Percentiles rank a stretch among this genome's conserved stretches.
These are phyloP conservation scores for Petrocephalus sullivani DNA, from an alignment of 2,797 vertebrate genomes.

Conservation along the genomic window DNA sequence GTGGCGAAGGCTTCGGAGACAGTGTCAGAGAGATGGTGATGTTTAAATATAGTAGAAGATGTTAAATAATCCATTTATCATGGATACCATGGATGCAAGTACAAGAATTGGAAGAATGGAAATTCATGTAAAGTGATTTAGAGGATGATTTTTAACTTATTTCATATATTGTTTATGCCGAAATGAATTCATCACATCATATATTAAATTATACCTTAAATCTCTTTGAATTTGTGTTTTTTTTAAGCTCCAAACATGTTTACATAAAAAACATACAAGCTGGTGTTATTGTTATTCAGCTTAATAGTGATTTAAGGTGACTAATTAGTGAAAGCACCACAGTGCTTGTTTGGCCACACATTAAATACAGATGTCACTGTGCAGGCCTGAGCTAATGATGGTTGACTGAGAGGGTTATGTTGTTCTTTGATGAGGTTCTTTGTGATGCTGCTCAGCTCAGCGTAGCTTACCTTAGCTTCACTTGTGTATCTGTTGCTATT, in stretches of 20 bases:
- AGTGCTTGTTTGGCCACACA: not conserved
- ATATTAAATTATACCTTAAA: not conserved
- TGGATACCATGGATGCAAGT: not conserved
- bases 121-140: not conserved
- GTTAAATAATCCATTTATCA: constrained; percentile 2
- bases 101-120: not conserved
- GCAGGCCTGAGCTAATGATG: not conserved
- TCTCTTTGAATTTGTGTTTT: not conserved
- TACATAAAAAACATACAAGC: not conserved
- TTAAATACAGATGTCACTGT: not conserved
- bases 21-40: not conserved
- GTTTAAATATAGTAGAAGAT: not conserved
- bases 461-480: not conserved
- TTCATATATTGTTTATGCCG: not conserved
- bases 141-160: not conserved
- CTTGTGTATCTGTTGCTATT: not conserved
- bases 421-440: not conserved
- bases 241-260: not conserved
- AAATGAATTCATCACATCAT: not conserved
- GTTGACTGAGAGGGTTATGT: not conserved
- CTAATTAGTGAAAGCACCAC: not conserved
- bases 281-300: not conserved
- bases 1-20: not conserved
- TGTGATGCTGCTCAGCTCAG: not conserved
- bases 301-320: not conserved